phyloP scores from a whole-genome alignment of 2,797 vertebrate species.

The Sebastolobus alascanus region DNA sequence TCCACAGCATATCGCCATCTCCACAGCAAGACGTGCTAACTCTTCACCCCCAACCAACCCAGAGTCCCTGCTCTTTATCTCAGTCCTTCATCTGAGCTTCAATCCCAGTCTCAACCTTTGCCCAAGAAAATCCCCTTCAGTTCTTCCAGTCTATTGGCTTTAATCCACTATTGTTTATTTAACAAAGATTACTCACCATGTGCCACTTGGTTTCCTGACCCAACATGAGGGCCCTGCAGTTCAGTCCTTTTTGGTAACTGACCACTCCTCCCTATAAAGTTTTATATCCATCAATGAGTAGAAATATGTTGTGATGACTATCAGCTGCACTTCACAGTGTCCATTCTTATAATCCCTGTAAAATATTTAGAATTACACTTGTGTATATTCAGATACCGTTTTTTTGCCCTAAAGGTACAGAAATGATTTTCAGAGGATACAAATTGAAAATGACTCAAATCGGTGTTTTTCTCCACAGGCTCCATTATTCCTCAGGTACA shows the following conservation, averaged over 20 bases:
- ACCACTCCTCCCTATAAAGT: neutral
- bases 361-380: neutral
- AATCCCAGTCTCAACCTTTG: conserved; percentile 26
- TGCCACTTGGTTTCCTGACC: conserved; percentile 22
- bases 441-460: neutral
- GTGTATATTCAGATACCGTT: neutral
- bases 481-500: conserved; percentile 7
- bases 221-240: neutral
- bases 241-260: neutral
- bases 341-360: neutral
- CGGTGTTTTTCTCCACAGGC: conserved; percentile 40
- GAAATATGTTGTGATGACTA: neutral
- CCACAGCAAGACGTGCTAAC: conserved; percentile 32
- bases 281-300: neutral
- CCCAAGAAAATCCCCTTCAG: conserved; percentile 16
- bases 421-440: neutral
- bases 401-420: neutral
- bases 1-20: conserved; percentile 60
- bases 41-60: conserved; percentile 20
- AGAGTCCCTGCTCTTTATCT: conserved; percentile 11
- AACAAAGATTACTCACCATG: conserved; percentile 19
- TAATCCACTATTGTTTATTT: conserved; percentile 30
- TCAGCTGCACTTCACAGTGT: neutral
- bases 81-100: conserved; percentile 24
- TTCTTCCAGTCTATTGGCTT: conserved; percentile 23